Conservation (phyloP, 2,888 invertebrate genomes). For the Seira ritae region DNA sequence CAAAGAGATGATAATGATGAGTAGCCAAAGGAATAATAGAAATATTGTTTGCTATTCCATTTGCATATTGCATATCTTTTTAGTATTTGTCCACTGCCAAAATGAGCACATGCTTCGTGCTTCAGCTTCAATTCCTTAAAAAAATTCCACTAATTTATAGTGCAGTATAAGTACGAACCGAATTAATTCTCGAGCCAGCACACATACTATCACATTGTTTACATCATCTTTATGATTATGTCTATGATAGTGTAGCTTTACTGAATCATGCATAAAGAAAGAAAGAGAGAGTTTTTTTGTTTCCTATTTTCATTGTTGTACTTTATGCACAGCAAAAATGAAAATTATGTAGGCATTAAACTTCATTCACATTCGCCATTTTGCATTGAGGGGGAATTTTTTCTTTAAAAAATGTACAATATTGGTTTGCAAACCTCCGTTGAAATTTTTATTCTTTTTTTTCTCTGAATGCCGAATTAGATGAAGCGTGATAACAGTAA, state of each 20-base stretch:
- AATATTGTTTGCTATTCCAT: no score
- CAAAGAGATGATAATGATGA: not conserved
- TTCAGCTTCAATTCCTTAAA: no score
- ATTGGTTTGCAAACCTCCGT: not conserved
- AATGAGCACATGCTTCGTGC: no score
- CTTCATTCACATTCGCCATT: not conserved
- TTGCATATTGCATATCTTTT: no score
- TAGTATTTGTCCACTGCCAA: no score
- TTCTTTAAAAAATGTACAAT: no score
- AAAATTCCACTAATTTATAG: no score
- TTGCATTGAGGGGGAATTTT: no score
- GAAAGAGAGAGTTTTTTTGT: slow-evolving; percentile 39
- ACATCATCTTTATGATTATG: not conserved
- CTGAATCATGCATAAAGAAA: not conserved
- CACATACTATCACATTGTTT: not conserved
- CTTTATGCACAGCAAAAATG: slow-evolving; percentile 19
- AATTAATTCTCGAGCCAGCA: no score
- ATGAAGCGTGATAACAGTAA: slow-evolving; percentile 53
- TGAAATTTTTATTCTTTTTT: slow-evolving; percentile 6
- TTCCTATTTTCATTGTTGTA: slow-evolving; percentile 23
- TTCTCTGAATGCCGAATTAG: not conserved
- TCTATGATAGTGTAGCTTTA: no score
- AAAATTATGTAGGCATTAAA: slow-evolving; percentile 16
- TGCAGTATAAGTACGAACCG: no score
- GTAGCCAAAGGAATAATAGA: no score